A percentile compares a stretch with the other conserved stretches of the same genome.
These are phyloP conservation scores for Philypnodon macrostomus DNA, from an alignment of 2,797 vertebrate species.

Conservation along the genomic window DNA sequence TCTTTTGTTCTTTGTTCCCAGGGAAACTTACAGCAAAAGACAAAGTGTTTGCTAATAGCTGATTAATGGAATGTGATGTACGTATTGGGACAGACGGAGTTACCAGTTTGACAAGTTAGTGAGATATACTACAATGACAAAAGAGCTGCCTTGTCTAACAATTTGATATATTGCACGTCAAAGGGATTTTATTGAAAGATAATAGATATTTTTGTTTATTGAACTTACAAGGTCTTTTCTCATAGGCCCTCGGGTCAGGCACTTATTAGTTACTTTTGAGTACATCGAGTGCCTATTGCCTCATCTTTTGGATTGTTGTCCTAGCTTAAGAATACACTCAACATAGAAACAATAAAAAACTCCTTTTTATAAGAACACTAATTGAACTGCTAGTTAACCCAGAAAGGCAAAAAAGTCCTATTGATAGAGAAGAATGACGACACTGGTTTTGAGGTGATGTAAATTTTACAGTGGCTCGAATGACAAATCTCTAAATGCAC, in stretches of 20 bases:
- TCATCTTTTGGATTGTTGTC: conserved; percentile 17
- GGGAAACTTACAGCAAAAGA: conserved; percentile 2
- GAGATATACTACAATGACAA: neutral
- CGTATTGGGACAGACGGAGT: conserved; percentile 15
- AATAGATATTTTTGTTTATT: conserved; percentile 5
- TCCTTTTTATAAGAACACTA: no score
- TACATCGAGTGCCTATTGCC: conserved; percentile 1
- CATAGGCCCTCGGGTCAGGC: neutral
- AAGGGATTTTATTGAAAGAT: neutral
- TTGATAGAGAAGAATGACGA: no score
- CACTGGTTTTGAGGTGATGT: no score
- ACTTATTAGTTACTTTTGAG: conserved; percentile 7
- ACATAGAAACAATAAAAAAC: no score
- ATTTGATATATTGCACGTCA: neutral
- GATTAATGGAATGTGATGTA: conserved; percentile 19
- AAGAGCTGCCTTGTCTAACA: neutral
- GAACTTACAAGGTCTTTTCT: conserved; percentile 12
- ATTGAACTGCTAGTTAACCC: no score
- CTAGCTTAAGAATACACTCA: no score
- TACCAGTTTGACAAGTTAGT: conserved; percentile 30
- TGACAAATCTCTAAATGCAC: no score
- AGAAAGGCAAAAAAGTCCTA: no score
- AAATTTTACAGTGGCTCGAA: no score
- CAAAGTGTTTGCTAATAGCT: conserved; percentile 12
- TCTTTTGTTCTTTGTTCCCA: conserved; percentile 1